Base-by-base conservation (phyloP, 2,797 vertebrate species). In the Molossus alvarezi region DNA sequence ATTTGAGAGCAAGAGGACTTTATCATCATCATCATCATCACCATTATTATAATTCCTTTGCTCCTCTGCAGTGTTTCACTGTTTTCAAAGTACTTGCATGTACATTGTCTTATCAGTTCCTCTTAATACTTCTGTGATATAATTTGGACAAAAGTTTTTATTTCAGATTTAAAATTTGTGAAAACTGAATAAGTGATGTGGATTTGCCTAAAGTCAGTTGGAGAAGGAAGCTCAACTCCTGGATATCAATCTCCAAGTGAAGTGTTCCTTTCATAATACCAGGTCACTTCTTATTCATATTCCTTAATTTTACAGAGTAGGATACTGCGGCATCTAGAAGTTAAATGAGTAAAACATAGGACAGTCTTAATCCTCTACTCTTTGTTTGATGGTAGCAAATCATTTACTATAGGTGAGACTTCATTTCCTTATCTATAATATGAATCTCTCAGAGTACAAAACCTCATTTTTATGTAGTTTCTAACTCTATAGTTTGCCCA, bases 51-150 rank as follows among this genome's bases (percentile, higher is more conserved):
- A 92, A 82, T 64, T 94, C 48, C 33, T 93, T 94, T 89, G 21
- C 12, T 91, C 23, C 67, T 93, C 80, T 87, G 29, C 83, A 94
- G 57, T 93, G 65, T 33, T 91, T 81, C 51, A 92, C 60, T 60
- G 33, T 93, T 96, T 95, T 93, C 48, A 76, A 90, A 96, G 25
- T 71, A 25, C 15, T 93, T 96, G 15, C n/a, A 55, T 69, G 6
- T 67, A 64, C 12, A 18, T 83, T 88, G 57, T 72, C 57, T 88
- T 95, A 62, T 53, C 82, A 81, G 17, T 87, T 93, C 90, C 41
- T 88, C n/a, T 94, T 55, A 62, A 23, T 4, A 69, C 17, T 14
- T 58, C 23, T 57, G 17, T 93, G 51, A 60, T 87, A 90, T 64
- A 79, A 1, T 23, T 82, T 88, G 45, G 29, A 75, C 7, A 85